Conservation (phyloP, 2,113 vertebrate genomes). For the Noturus placidus region DNA sequence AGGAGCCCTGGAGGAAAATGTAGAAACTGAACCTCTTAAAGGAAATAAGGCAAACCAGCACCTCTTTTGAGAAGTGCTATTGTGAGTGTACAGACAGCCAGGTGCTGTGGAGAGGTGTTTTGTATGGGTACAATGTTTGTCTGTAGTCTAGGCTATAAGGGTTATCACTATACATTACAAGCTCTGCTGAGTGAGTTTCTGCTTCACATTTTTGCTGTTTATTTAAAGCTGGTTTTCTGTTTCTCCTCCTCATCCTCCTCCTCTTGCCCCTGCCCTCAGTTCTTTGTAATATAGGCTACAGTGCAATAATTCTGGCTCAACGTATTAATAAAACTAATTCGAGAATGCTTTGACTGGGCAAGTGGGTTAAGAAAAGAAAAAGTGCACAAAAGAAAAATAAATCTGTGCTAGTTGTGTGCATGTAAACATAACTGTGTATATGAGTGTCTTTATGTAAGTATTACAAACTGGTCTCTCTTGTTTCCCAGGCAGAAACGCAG, state of each 20-base stretch:
- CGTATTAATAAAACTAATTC: background rate
- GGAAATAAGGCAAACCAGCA: background rate
- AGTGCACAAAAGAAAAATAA: background rate
- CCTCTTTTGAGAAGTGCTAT: slow-evolving; percentile 1
- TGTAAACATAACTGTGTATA: background rate
- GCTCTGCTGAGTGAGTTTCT: background rate
- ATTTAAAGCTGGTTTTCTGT: background rate
- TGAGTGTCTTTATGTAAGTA: background rate
- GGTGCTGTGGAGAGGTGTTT: background rate
- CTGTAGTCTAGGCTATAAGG: background rate
- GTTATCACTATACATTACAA: background rate
- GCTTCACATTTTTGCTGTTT: background rate
- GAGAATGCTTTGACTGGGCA: background rate
- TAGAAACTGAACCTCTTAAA: background rate
- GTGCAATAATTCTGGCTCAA: background rate
- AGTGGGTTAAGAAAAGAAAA: slow-evolving; percentile 3
- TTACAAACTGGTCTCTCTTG: background rate
- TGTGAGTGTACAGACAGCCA: slow-evolving; percentile 12
- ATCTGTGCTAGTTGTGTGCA: background rate
- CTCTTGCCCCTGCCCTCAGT: background rate
- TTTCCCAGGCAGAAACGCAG: background rate
- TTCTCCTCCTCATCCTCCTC: background rate
- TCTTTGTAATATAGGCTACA: background rate
- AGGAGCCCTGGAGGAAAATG: background rate
- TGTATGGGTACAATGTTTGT: slow-evolving; percentile 7